Percentiles rank a stretch among this genome's conserved stretches.
These are phyloP conservation scores for Vanacampus margaritifer DNA, from an alignment of 2,113 vertebrate genomes.

Conservation along the genomic window DNA sequence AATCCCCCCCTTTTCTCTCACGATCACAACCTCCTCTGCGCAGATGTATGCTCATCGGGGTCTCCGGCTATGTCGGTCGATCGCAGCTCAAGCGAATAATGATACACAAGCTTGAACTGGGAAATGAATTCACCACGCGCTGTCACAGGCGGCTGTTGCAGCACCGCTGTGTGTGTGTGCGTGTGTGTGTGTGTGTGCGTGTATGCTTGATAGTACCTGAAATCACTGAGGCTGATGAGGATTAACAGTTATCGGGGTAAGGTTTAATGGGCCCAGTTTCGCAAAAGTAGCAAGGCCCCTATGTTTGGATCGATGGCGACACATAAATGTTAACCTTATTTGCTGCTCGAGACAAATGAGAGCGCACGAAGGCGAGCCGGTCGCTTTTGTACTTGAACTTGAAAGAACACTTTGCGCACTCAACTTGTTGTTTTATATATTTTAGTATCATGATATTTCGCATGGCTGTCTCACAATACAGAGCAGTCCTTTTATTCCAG, in stretches of 20 bases:
- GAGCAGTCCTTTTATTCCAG: no score
- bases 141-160: slow-evolving; percentile 13
- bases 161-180: neutral
- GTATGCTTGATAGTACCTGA: slow-evolving; percentile 28
- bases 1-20: slow-evolving; percentile 49
- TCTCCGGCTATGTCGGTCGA: slow-evolving; percentile 46
- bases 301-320: slow-evolving; percentile 37
- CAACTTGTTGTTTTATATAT: neutral
- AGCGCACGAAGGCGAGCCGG: slow-evolving; percentile 2
- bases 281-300: slow-evolving; percentile 33
- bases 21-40: slow-evolving; percentile 8
- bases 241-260: slow-evolving; percentile 26
- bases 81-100: slow-evolving; percentile 67
- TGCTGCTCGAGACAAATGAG: slow-evolving; percentile 32
- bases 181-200: slow-evolving; percentile 3
- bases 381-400: slow-evolving; percentile 1
- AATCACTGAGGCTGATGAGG: slow-evolving; percentile 30
- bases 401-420: neutral
- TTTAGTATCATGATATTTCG: no score
- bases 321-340: slow-evolving; percentile 45
- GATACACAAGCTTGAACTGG: slow-evolving; percentile 69
- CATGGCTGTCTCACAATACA: no score
- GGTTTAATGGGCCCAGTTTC: slow-evolving; percentile 42
- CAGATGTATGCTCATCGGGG: slow-evolving; percentile 58
- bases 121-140: slow-evolving; percentile 61